phyloP scores from a whole-genome alignment of 2,888 invertebrate species.

The Caenorhabditis afra region DNA sequence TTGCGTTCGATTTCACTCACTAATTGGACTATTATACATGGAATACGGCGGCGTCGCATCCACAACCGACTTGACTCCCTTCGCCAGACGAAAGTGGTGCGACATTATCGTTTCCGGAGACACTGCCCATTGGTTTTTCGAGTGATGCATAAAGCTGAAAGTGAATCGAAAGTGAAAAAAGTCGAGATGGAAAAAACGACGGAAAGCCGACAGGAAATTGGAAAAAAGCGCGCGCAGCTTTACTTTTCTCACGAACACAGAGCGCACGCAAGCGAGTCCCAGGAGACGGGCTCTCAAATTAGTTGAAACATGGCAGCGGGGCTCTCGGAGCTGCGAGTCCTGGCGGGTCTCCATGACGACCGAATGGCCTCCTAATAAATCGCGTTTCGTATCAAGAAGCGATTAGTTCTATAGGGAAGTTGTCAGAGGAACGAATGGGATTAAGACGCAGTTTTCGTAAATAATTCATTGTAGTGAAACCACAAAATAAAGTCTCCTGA shows the following conservation, averaged over 20 bases:
- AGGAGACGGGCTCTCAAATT: conserved; percentile 38
- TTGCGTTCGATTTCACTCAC: conserved; percentile 37
- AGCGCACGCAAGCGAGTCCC: conserved; percentile 5
- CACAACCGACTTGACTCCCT: conserved; percentile 60
- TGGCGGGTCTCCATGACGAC: conserved; percentile 34
- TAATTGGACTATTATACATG: conserved; percentile 71
- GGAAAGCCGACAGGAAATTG: conserved; percentile 30
- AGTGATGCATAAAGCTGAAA: conserved; percentile 49
- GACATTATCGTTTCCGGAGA: conserved; percentile 69
- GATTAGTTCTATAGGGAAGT: conserved; percentile 1
- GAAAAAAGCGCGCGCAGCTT: conserved; percentile 28
- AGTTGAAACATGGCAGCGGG: conserved; percentile 43
- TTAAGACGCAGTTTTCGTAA: conserved; percentile 28
- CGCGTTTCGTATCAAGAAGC: conserved; percentile 45
- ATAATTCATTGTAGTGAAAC: conserved; percentile 34
- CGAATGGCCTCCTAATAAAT: conserved; percentile 44
- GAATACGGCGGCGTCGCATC: conserved; percentile 65
- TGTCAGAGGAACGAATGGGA: conserved; percentile 21
- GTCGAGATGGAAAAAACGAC: background rate
- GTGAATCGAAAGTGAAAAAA: background rate
- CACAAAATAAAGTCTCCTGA: background rate
- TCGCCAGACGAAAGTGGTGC: conserved; percentile 66
- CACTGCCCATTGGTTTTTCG: conserved; percentile 65
- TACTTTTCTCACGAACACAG: conserved; percentile 22
- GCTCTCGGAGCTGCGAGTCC: conserved; percentile 2